Percentiles rank a stretch among this genome's conserved stretches.
These are phyloP conservation scores for Brachylomia viminalis DNA, from an alignment of 2,888 invertebrate species.

Conservation along the genomic window DNA sequence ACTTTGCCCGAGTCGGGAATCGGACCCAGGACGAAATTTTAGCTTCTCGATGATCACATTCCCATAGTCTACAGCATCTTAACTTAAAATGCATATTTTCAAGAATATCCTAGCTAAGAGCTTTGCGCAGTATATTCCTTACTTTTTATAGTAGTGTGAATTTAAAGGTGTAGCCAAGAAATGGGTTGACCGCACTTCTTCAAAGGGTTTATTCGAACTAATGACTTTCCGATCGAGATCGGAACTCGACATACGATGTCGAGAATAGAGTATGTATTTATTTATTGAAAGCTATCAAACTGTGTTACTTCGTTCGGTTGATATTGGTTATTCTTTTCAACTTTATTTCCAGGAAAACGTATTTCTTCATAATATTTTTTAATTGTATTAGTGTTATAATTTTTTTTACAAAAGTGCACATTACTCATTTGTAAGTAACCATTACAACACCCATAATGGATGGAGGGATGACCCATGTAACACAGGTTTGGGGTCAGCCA, in stretches of 20 bases:
- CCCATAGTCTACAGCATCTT: background rate
- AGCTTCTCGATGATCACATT: background rate
- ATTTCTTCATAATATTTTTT: background rate
- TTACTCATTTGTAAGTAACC: no score
- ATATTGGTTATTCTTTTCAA: background rate
- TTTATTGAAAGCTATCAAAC: background rate
- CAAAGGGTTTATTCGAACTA: conserved; percentile 27
- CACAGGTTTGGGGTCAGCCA: no score
- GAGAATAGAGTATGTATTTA: conserved; percentile 24
- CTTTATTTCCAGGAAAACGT: background rate
- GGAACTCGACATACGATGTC: background rate
- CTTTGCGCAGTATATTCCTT: background rate
- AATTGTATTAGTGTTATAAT: no score
- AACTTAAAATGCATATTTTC: background rate
- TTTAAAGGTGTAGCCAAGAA: conserved; percentile 13
- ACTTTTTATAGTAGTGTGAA: conserved; percentile 13
- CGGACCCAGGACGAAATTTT: background rate
- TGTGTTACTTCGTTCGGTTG: background rate
- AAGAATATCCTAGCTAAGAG: background rate
- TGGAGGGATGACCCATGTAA: no score
- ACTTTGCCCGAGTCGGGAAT: background rate
- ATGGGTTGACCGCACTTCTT: conserved; percentile 21
- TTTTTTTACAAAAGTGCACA: no score
- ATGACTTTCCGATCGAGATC: conserved; percentile 29
- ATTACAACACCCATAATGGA: no score